Evolutionary conservation across 2,113 vertebrate species (phyloP), one percentile per base, ranked within the genome.

Genomic region (Cheirogaleus medius): DNA sequence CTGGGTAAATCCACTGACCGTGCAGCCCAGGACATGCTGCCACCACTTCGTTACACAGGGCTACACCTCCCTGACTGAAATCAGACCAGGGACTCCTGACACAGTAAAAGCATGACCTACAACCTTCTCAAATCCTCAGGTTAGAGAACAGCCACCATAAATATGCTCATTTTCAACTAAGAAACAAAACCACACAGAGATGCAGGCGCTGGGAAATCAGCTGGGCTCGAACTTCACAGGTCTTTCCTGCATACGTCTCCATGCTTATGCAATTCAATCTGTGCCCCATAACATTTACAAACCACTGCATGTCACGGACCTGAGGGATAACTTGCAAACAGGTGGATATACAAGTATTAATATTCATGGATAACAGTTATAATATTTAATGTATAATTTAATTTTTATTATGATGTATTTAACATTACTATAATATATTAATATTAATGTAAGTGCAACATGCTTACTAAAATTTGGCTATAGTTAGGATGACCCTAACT

Each of bases 361-460:
- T 63, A 76, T 68, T 78, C 32, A 78, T 44, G 18, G 69, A 21
- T 39, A 83, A 56, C 1, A 39, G 37, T 52, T 32, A 94, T 20
- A 44, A 74, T 32, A 20, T 64, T 74, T 37, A 1, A 42, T 11
- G 32, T 32, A 66, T 37, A 56, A 92, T 39, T 78, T 68, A 56
- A 76, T 15, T 93, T 71, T n/a, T 52, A 77, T 56, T 78, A 42
- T 29, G 12, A 74, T 56, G 13, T n/a, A 47, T 34, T 32, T 47
- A 74, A 63, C 68, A 39, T 69, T n/a, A 87, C 84, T 17, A 85
- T 2, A 47, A 21, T 47, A 85, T 9, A 68, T 74, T 13, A 12
- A 1, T 69, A 25, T 84, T 39, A 90, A 84, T 37, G 13, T 39
- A 95, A 94, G 56, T n/a, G 34, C 11, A 96, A 73, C 8, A 95